These are phyloP conservation scores for Mormyrus lacerda DNA, from an alignment of 2,113 vertebrate species.

Conservation along the genomic window DNA sequence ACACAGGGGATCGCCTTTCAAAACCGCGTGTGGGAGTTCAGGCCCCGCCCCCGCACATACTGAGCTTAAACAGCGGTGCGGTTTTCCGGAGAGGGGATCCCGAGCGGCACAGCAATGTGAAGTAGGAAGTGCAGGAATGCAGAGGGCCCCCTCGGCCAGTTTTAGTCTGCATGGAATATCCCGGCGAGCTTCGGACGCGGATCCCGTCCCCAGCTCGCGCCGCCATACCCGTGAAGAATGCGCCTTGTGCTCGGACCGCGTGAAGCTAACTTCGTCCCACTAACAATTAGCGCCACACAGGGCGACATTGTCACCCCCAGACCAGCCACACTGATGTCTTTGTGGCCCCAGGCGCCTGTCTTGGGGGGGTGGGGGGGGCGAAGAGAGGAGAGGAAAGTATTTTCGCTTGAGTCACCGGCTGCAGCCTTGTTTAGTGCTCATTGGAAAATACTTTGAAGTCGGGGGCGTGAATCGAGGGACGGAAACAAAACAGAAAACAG, in stretches of 20 bases:
- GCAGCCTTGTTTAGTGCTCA: constrained; percentile 50
- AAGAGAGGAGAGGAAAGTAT: constrained; percentile 32
- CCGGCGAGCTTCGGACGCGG: constrained; percentile 16
- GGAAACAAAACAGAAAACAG: background rate
- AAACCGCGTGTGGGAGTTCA: background rate
- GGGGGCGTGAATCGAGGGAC: background rate
- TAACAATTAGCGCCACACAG: constrained; percentile 38
- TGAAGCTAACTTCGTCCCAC: constrained; percentile 31
- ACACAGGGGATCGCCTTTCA: background rate
- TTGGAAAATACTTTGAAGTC: background rate
- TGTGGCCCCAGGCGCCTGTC: constrained; percentile 17
- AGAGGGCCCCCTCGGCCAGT: constrained; percentile 36
- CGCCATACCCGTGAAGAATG: constrained; percentile 33
- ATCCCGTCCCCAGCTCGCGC: constrained; percentile 32
- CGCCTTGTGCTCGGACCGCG: constrained; percentile 33
- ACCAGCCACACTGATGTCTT: constrained; percentile 34
- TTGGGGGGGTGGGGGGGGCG: background rate
- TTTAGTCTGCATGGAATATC: constrained; percentile 25
- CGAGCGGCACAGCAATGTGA: background rate
- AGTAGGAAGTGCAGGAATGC: constrained; percentile 43
- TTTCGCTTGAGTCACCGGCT: constrained; percentile 62
- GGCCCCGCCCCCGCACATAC: background rate
- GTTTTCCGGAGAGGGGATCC: background rate
- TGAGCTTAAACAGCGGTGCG: background rate
- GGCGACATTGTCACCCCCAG: constrained; percentile 38